phyloP scores from a whole-genome alignment of 2,888 invertebrate genomes.

The Philopedon plagiatum region DNA sequence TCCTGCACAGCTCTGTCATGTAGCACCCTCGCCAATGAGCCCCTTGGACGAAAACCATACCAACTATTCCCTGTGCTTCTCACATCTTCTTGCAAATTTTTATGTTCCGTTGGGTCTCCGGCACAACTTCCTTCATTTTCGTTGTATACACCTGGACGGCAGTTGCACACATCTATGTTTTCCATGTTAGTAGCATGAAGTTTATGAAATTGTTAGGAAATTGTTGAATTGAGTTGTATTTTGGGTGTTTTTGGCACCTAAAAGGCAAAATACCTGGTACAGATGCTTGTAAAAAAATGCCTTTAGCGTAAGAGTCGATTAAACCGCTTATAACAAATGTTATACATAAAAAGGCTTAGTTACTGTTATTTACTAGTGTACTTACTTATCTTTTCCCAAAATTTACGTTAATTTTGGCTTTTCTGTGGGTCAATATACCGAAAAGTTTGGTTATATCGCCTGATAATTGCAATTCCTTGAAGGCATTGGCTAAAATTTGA shows the following conservation, averaged over 20 bases:
- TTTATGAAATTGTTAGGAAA: not conserved
- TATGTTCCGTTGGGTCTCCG: slow-evolving; percentile 22
- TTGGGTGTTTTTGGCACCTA: not conserved
- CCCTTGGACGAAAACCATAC: slow-evolving; percentile 75
- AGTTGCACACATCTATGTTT: not conserved
- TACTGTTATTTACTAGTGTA: no score
- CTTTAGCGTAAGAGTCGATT: no score
- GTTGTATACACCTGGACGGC: slow-evolving; percentile 38
- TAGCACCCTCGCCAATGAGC: slow-evolving; percentile 79
- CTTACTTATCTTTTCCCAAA: no score
- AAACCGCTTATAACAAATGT: no score
- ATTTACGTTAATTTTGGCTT: not conserved
- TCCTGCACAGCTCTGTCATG: slow-evolving; percentile 83
- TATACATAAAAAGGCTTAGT: no score
- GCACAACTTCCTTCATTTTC: slow-evolving; percentile 31
- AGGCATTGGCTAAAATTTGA: not conserved
- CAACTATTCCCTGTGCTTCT: slow-evolving; percentile 14
- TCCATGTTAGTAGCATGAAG: not conserved
- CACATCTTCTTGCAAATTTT: slow-evolving; percentile 25
- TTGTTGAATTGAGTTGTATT: not conserved
- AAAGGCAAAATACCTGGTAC: no score
- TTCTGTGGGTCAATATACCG: not conserved
- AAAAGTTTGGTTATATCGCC: slow-evolving; percentile 1
- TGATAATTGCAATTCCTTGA: not conserved
- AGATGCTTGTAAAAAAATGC: no score